A percentile compares a stretch with the other conserved stretches of the same genome.
phyloP scores from a whole-genome alignment of 1,140 invertebrate genomes.

The Hylyphantes graminicola region DNA sequence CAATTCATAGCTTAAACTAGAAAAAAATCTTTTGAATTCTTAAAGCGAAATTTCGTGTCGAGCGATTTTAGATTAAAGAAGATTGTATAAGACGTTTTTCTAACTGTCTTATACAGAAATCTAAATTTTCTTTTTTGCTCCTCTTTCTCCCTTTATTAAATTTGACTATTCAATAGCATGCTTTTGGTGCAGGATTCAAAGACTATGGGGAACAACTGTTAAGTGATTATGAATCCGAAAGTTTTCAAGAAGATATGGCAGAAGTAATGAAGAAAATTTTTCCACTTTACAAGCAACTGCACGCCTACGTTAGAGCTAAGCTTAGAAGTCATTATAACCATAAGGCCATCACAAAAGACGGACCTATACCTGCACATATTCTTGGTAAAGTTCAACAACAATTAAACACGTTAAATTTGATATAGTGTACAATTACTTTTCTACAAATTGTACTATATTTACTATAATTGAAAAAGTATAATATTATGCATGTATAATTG shows the following conservation, averaged over 20 bases:
- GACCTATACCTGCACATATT: constrained; percentile 92
- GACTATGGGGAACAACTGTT: not conserved
- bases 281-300: constrained; percentile 88
- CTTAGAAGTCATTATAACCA: constrained; percentile 75
- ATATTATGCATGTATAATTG: no score
- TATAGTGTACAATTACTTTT: not conserved
- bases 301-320: constrained; percentile 87
- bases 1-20: no score
- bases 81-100: not conserved
- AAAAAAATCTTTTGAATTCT: not conserved
- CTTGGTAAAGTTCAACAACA: constrained; percentile 67
- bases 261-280: constrained; percentile 72
- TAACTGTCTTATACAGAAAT: not conserved
- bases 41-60: not conserved
- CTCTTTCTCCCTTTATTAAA: not conserved
- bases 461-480: no score
- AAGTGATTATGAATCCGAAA: not conserved
- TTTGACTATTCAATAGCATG: not conserved
- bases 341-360: constrained; percentile 68
- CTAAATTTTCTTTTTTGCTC: not conserved
- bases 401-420: not conserved
- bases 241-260: not conserved
- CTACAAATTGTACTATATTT: not conserved
- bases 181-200: not conserved
- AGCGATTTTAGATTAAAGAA: not conserved